Evolutionary conservation across 2,888 invertebrate species (phyloP), one percentile per base, ranked within the genome.

Genomic region (Bellardia bayeri): DNA sequence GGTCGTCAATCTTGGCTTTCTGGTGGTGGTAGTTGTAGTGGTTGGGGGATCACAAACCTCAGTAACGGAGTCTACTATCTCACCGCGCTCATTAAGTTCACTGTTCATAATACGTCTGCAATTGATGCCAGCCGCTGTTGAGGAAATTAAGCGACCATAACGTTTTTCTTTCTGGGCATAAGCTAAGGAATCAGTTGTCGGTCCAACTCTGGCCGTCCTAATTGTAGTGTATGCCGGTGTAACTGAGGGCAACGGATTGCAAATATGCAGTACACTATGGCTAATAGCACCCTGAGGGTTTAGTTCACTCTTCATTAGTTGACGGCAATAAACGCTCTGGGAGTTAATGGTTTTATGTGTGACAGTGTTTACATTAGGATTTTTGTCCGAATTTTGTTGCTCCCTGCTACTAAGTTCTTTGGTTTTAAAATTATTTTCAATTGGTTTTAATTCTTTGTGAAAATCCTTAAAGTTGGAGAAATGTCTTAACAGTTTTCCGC

Each of bases 51-150:
- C 85, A 63, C 85, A 85, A 11, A 85, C 40, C 6, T 75, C 75
- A 0, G 30, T 56, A 3, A 85, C 85, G 6, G 85, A 49, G 16
- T 85, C 85, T 6, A 85, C 45, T 30, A 85, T 85, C 64, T 85
- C 80, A 9, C 85, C 85, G 6, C 54, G 11, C 0, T 85, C 80
- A 16, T 85, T 81, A n/a, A 85, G 14, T 30, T 75, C 80, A 58
- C 85, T 85, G 33, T 81, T 81, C 84, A 84, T 84, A 11, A 79
- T 9, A 23, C 64, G 78, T 1, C 79, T n/a, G 3, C 84, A 84
- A 51, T 79, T 84, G 23, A 66, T 66, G 5, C 64, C 79, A n/a
- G 2, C 64, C 1, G 79, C 49, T 11, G 83, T 84, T 6, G 69
- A 11, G 8, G 63, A 11, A 6, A 14, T 0, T n/a, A 42, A 30